A percentile compares a stretch with the other conserved stretches of the same genome.
Evolutionary conservation across 2,888 invertebrate genomes (phyloP).

Genomic region (Thereva unica): DNA sequence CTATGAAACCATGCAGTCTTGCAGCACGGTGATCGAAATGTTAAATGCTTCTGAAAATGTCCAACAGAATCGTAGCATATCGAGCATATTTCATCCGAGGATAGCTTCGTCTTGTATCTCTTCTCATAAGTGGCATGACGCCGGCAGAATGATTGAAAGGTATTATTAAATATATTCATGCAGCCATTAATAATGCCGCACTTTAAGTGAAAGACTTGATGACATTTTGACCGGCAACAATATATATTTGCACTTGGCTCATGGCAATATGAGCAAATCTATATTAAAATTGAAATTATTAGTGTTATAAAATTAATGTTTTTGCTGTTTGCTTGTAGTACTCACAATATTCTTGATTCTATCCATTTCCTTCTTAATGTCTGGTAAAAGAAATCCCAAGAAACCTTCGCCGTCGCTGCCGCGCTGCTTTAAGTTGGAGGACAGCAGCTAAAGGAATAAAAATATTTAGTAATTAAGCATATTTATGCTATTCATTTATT

Average conservation of each 20-base stretch:
- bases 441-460: constrained; percentile 64
- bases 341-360: constrained; percentile 68
- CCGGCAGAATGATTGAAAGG: constrained; percentile 61
- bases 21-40: constrained; percentile 77
- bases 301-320: neutral
- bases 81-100: constrained; percentile 59
- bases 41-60: constrained; percentile 56
- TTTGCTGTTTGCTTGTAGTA: neutral
- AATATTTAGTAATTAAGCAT: too few species aligned
- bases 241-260: constrained; percentile 71
- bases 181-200: constrained; percentile 71
- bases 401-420: constrained; percentile 72
- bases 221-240: constrained; percentile 69
- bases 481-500: too few species aligned
- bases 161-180: constrained; percentile 67
- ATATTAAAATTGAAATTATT: constrained; percentile 52
- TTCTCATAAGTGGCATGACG: constrained; percentile 42
- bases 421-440: constrained; percentile 70
- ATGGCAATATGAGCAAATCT: constrained; percentile 73
- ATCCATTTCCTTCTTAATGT: constrained; percentile 69
- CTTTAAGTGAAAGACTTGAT: constrained; percentile 72
- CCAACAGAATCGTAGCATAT: constrained; percentile 69
- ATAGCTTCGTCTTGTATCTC: constrained; percentile 26
- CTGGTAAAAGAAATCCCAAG: constrained; percentile 70
- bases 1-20: constrained; percentile 78